A percentile compares a stretch with the other conserved stretches of the same genome.
phyloP scores from a whole-genome alignment of 2,888 invertebrate species.

The Chelonus formosanus region DNA sequence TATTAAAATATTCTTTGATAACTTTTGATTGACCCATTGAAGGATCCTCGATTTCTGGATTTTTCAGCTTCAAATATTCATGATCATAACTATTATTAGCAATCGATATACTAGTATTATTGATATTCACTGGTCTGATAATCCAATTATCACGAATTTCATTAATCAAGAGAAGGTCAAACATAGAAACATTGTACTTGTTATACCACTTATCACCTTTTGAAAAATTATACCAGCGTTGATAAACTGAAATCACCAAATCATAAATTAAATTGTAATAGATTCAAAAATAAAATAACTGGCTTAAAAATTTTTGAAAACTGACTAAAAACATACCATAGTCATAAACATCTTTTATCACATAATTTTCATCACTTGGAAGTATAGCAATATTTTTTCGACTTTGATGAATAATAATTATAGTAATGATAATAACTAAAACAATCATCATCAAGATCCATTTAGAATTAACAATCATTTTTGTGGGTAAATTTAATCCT shows the following conservation, averaged over 20 bases:
- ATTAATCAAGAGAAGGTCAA: conserved; percentile 32
- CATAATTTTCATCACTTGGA: no score
- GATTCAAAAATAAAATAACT: no score
- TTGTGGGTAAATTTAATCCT: no score
- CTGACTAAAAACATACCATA: no score
- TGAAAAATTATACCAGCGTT: conserved; percentile 47
- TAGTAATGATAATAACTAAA: no score
- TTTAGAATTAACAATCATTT: no score
- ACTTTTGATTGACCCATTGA: conserved; percentile 63
- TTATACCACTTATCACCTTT: conserved; percentile 47
- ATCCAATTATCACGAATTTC: conserved; percentile 48
- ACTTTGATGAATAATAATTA: no score
- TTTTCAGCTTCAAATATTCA: conserved; percentile 19
- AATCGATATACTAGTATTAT: conserved; percentile 17
- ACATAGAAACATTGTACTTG: conserved; percentile 38
- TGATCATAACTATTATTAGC: conserved; percentile 45
- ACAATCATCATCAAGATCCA: no score
- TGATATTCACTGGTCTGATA: conserved; percentile 34
- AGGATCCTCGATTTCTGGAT: conserved; percentile 54
- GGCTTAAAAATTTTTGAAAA: no score
- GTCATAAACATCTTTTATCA: no score
- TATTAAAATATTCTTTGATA: conserved; percentile 58
- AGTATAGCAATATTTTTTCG: no score
- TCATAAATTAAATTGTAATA: not conserved
- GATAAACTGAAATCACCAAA: conserved; percentile 39